These are phyloP conservation scores for Otolemur crassicaudatus DNA, from an alignment of 2,797 vertebrate genomes.

Conservation along the genomic window DNA sequence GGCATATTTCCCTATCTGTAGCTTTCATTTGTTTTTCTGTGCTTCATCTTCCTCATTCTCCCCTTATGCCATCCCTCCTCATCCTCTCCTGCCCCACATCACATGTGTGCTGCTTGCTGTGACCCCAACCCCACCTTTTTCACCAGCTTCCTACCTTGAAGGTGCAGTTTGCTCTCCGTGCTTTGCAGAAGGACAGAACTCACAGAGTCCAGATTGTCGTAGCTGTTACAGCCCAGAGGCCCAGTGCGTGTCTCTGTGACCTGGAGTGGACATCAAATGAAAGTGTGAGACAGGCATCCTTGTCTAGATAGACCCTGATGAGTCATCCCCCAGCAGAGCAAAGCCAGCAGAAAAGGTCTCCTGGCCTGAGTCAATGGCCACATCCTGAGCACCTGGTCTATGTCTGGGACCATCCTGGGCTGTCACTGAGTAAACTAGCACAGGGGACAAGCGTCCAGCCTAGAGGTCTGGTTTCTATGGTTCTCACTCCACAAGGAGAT, in stretches of 20 bases:
- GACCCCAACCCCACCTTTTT: no score
- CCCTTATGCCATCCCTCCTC: background rate
- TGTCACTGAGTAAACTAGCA: background rate
- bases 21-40: background rate
- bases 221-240: conserved; percentile 98
- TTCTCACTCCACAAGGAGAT: background rate
- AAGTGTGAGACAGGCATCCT: conserved; percentile 61
- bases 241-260: conserved; percentile 99
- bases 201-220: conserved; percentile 99
- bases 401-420: background rate
- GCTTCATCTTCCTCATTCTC: background rate
- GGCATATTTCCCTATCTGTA: background rate
- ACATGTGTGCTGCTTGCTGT: accelerated
- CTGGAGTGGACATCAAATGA: conserved; percentile 84
- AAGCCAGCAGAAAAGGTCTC: background rate
- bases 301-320: background rate
- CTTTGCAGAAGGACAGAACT: conserved; percentile 99
- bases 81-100: no score
- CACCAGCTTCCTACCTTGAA: conserved; percentile 93
- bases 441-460: background rate
- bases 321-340: background rate
- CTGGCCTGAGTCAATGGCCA: background rate
- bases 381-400: background rate
- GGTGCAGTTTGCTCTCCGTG: conserved; percentile 99
- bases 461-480: accelerated